Base-by-base conservation (phyloP, 2,113 vertebrate genomes). In the Chloropsis hardwickii region DNA sequence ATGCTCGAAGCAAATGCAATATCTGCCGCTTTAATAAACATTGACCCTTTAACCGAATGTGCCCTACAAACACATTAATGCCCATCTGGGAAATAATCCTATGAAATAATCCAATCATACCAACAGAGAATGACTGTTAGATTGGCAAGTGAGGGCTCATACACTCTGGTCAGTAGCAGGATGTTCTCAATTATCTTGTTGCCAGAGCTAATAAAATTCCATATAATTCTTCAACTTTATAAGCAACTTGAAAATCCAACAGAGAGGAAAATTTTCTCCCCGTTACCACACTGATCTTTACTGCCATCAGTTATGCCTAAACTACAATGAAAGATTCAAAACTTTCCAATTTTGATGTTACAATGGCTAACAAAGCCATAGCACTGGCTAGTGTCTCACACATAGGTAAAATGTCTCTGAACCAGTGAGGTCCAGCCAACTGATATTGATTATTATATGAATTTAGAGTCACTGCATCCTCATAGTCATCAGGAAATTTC, bases 61-160 rank as follows among this genome's bases (percentile, higher is more conserved):
- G 80, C 73, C 91, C 94, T 95, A 97, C 92, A 95, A 98, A 96
- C 90, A 96, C 88, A 93, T 95, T 97, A 98, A 98, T 94, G 95
- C 77, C 95, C 97, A 95, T 97, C 96, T 98, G 96, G 97, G 95
- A 98, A 91, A 95, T 88, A 96, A 97, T 97, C 96, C 96, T 97
- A 97, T 95, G 94, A 96, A 97, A 97, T 98, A 97, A 96, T 96
- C 94, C 93, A 96, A 96, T 97, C 62, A 97, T 81, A 90, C 65
- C 81, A 90, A 90, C 65, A 90, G 62, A 64, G 78, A 93, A 73
- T 0, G 27, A 95, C 57, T 95, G 53, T 54, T 48, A 86, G 77
- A 94, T 60, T 94, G 85, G 79, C 61, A 92, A 85, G 66, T 70
- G 66, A 86, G 57, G 65, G n/a, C 70, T 96, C 62, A 31, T 73